Evolutionary conservation across 2,113 vertebrate species (phyloP), one percentile per base, ranked within the genome.

Genomic region (Orthonyx spaldingii): DNA sequence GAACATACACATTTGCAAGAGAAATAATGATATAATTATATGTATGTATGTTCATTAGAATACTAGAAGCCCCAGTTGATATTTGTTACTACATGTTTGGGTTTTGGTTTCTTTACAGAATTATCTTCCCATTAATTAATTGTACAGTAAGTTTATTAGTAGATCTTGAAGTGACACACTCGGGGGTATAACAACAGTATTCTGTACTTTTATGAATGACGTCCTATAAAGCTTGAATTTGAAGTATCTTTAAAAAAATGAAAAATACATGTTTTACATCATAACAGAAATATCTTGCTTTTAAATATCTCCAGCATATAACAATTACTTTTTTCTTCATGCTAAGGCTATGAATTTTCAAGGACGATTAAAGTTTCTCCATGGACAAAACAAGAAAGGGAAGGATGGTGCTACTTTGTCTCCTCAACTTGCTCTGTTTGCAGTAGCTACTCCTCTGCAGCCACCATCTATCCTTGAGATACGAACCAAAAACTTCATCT

Each of bases 401-500:
- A 98, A 98, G 53, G 98, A 98, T 64, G 98, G 98, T 18, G 70
- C 97, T 12, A 5, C 91, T 9, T 72, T 98, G 26, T 98, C 98
- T 33, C 98, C 98, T 60, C 98, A 98, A 95, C 66, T 99, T 16
- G 98, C 98, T 59, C 92, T 99, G 79, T 99, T 99, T 95, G 98
- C 98, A 16, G 92, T 99, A 94, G 98, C 98, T 32, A 98, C 98
- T 46, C 98, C 98, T 1, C 92, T 99, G 28, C 98, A 99, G 77
- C 97, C 98, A 13, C 98, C 98, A 7, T 98, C 98, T 83, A 98
- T 99, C 88, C 97, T 99, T 78, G 98, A 99, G 96, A 98, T 99
- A 81, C 92, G 98, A 86, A 98, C 98, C 94, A 99, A 98, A 97
- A 99, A 98, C 90, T 98, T 98, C 84, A 98, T 99, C 89, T 99